Conservation (phyloP, 2,113 vertebrate genomes). For the Corvus cornix region DNA sequence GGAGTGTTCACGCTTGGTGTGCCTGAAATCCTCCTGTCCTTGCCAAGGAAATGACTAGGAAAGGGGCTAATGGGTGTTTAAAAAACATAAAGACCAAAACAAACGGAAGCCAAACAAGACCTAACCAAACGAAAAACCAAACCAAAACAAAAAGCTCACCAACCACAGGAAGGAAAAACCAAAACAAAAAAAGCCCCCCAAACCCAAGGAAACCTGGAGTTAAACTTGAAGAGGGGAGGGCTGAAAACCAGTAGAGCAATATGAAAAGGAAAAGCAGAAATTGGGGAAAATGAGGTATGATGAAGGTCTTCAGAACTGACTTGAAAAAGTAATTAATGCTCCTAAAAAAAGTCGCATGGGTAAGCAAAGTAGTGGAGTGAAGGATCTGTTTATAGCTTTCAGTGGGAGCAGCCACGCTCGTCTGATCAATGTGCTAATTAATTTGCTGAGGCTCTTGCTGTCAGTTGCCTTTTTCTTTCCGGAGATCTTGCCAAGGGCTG, state of each 20-base stretch:
- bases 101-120: not conserved
- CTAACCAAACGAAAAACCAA: not conserved
- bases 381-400: constrained; percentile 21
- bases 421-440: not conserved
- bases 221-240: not conserved
- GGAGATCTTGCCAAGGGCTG: not conserved
- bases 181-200: not conserved
- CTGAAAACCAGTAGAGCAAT: not conserved
- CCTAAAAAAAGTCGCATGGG: not conserved
- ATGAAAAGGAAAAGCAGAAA: not conserved
- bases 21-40: not conserved
- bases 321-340: not conserved
- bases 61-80: not conserved
- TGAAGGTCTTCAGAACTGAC: not conserved
- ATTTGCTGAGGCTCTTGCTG: not conserved
- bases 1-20: not conserved
- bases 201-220: not conserved
- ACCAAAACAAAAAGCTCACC: not conserved
- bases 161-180: not conserved
- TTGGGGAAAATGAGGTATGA: not conserved
- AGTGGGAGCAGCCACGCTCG: not conserved
- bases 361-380: constrained; percentile 3
- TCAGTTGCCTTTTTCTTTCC: not conserved
- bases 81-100: not conserved
- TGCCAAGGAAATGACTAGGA: not conserved